A percentile compares a stretch with the other conserved stretches of the same genome.
Conservation (phyloP, 2,888 invertebrate species). For the Hirtodrosophila trivittata region DNA sequence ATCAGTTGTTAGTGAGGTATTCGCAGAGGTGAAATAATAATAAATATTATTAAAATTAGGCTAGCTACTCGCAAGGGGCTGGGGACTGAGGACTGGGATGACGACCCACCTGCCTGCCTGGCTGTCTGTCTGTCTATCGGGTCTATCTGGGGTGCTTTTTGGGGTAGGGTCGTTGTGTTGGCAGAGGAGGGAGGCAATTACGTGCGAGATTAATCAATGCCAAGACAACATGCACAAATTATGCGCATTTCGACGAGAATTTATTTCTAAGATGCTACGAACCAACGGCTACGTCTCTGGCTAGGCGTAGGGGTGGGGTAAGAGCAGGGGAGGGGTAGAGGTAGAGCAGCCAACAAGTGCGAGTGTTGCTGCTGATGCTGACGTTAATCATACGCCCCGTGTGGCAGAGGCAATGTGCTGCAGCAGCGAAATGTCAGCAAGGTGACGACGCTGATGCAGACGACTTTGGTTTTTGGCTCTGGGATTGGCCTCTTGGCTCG, state of each 20-base stretch:
- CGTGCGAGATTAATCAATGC: slow-evolving; percentile 75
- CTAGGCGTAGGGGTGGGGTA: neutral
- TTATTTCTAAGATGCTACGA: slow-evolving; percentile 58
- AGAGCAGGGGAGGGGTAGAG: neutral
- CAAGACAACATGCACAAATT: slow-evolving; percentile 73
- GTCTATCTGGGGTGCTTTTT: slow-evolving; percentile 1
- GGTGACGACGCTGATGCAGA: slow-evolving; percentile 51
- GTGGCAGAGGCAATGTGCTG: slow-evolving; percentile 37
- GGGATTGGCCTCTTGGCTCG: slow-evolving; percentile 58
- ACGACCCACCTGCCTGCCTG: slow-evolving; percentile 22
- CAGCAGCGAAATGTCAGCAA: slow-evolving; percentile 24
- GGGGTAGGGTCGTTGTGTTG: slow-evolving; percentile 1
- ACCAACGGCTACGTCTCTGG: slow-evolving; percentile 2
- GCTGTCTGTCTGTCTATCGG: slow-evolving; percentile 17
- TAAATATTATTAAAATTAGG: neutral
- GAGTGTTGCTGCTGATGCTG: slow-evolving; percentile 50
- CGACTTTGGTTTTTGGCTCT: slow-evolving; percentile 59
- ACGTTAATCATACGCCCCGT: slow-evolving; percentile 78
- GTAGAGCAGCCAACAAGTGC: slow-evolving; percentile 63
- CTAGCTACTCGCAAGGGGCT: neutral
- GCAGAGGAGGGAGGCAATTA: slow-evolving; percentile 60
- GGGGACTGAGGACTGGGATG: slow-evolving; percentile 3
- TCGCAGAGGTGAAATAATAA: slow-evolving; percentile 1
- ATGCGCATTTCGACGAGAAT: slow-evolving; percentile 72
- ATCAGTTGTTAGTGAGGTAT: neutral